Evolutionary conservation across 2,888 invertebrate species (phyloP).

Genomic region (Latheticus oryzae): DNA sequence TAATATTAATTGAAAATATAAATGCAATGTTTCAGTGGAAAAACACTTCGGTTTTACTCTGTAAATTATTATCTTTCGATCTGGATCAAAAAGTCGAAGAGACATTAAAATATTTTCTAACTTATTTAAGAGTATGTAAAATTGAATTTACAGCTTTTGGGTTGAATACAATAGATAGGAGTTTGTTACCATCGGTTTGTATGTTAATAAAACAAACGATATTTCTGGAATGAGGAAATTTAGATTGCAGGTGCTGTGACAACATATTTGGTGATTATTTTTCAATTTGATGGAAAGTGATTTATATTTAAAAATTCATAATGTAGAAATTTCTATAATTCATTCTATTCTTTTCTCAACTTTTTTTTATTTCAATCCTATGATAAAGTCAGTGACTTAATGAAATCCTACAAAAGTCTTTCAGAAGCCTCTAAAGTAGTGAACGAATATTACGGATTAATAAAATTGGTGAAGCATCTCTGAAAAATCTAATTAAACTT

Average conservation of each 20-base stretch:
- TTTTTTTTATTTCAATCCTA: too few relatives aligned
- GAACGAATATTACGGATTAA: too few relatives aligned
- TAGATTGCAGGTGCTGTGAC: constrained; percentile 20
- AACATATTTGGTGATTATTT: constrained; percentile 19
- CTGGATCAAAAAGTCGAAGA: constrained; percentile 46
- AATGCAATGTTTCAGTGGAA: constrained; percentile 2
- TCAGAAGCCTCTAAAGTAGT: too few relatives aligned
- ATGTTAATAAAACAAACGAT: not conserved
- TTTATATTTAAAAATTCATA: too few relatives aligned
- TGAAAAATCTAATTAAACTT: too few relatives aligned
- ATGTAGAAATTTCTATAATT: too few relatives aligned
- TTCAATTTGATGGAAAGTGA: constrained; percentile 24
- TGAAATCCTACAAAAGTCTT: too few relatives aligned
- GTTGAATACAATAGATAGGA: constrained; percentile 16
- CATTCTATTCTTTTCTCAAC: too few relatives aligned
- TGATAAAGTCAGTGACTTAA: too few relatives aligned
- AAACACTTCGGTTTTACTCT: constrained; percentile 7
- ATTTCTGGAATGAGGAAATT: not conserved
- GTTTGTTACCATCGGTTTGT: constrained; percentile 20
- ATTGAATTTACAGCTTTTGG: constrained; percentile 29
- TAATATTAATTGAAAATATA: too few relatives aligned
- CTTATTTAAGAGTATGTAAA: constrained; percentile 11
- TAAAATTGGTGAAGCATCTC: too few relatives aligned
- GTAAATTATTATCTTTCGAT: constrained; percentile 26
- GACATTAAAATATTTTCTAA: constrained; percentile 18